Percentiles rank a stretch among this genome's conserved stretches.
phyloP scores from a whole-genome alignment of 2,797 vertebrate species.

The Petrocephalus schoutedeni region DNA sequence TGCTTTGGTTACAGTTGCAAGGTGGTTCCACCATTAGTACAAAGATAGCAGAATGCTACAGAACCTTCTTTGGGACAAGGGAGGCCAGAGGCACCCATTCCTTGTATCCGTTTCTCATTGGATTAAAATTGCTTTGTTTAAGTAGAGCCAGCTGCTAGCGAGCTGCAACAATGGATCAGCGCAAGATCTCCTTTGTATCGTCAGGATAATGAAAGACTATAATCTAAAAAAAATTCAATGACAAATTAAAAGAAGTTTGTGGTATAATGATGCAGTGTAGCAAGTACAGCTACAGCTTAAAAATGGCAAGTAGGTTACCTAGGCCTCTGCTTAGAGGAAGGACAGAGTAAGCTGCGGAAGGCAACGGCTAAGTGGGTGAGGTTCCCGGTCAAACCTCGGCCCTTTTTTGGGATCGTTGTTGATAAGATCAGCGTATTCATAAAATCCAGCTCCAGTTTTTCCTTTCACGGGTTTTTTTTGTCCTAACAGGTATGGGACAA shows the following conservation, averaged over 20 bases:
- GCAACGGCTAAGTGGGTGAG: background rate
- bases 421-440: background rate
- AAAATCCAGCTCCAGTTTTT: background rate
- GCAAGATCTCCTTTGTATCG: background rate
- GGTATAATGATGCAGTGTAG: background rate
- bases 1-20: constrained; percentile 18
- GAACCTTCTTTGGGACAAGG: background rate
- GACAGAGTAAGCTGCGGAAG: background rate
- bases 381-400: background rate
- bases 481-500: background rate
- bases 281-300: background rate
- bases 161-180: background rate
- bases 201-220: background rate
- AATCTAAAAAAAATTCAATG: background rate
- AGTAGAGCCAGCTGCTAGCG: background rate
- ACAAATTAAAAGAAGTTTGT: background rate
- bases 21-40: constrained; percentile 2
- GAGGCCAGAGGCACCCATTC: background rate
- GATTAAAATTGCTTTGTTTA: background rate
- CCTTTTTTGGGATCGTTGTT: background rate
- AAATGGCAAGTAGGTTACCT: background rate
- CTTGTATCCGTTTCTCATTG: background rate
- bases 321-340: background rate
- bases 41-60: background rate
- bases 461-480: background rate